Evolutionary conservation across 2,797 vertebrate genomes (phyloP), one percentile per base, ranked within the genome.

Genomic region (Sebastes cheni): DNA sequence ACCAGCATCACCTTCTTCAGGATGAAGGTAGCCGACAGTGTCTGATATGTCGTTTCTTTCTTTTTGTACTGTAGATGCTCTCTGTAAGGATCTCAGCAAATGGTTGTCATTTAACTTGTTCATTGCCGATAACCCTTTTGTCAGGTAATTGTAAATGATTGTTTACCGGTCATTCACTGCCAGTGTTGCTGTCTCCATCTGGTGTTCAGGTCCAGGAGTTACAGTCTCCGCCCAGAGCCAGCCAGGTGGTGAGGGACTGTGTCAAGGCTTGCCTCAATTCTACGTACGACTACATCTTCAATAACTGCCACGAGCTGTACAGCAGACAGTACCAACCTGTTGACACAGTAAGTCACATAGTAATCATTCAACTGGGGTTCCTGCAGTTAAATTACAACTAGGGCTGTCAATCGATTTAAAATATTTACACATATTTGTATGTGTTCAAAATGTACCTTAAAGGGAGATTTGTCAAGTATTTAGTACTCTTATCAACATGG

Each of bases 1-100:
- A 99, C 99, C 86, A 99, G 99, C 95, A 99, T 99, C 93, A 99
- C 99, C 2, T 99, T 99, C 94, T 99, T 99, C 94, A 97, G 99
- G 90, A 99, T 99, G 99, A 99, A 99, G 97, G 99, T 99, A 95
- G 5, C 12, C 2, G n/a, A 72, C 29, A 18, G 14, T 2, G 0
- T 55, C 62, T 34, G 0, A 3, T 61, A 4, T 5, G 2, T 5
- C 68, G 1, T 4, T 2, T 65, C 23, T 69, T 22, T 60, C 0
- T 25, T 34, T 34, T 46, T 34, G n/a, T 23, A 20, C 10, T 50
- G 12, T 30, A 25, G 6, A 27, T 69, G 5, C 18, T 27, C 4
- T 32, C 6, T 4, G 1, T 22, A 50, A 13, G 3, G 6, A 30
- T 58, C 30, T 54, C 12, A 13, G 18, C 11, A 54, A 56, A 9